Base-by-base conservation (phyloP, 2,888 invertebrate genomes). In the Eurytoma adleriae region DNA sequence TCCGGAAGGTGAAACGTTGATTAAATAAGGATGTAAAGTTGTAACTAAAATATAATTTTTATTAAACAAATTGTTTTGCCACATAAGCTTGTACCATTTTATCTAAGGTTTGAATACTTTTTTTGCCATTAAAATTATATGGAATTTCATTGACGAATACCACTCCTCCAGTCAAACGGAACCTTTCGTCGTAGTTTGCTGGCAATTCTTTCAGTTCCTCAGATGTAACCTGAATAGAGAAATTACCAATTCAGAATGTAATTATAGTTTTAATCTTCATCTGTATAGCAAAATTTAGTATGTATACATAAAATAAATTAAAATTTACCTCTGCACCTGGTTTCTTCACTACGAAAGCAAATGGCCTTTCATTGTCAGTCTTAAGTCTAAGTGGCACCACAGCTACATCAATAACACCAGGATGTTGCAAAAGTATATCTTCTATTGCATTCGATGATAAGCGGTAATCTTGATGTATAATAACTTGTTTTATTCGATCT, bases 371-470 rank as follows among this genome's bases (percentile, higher is more conserved):
- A 5, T 84, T 83, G 20, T 89, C 89, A 2, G 78, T 73, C 0
- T 79, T 30, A 78, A 88, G 86, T n/a, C 88, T 86, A 40, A 86
- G 75, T 0, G 85, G 83, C 0, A 88, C 82, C 1, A 90, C 88
- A 1, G 84, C 87, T 14, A 81, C 88, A 71, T 89, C 89, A 1
- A 77, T 14, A 0, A 90, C 85, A 0, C 79, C 87, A 0, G 87
- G 86, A 82, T 89, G 87, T 2, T 81, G 69, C n/a, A 80, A 80
- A 12, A 90, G 75, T 0, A 86, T 18, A 52, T 61, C 77, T 70
- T 90, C 90, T 13, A 90, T 88, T 82, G 87, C 86, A 1, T 82
- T 75, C 0, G 90, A 89, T 7, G 87, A 78, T 27, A 90, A 84
- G 4, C 89, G 89, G 73, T 85, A 57, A 3, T 86, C 87, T 73